These are phyloP conservation scores for Vulpes ferrilata DNA, from an alignment of 2,113 vertebrate genomes.

Conservation along the genomic window DNA sequence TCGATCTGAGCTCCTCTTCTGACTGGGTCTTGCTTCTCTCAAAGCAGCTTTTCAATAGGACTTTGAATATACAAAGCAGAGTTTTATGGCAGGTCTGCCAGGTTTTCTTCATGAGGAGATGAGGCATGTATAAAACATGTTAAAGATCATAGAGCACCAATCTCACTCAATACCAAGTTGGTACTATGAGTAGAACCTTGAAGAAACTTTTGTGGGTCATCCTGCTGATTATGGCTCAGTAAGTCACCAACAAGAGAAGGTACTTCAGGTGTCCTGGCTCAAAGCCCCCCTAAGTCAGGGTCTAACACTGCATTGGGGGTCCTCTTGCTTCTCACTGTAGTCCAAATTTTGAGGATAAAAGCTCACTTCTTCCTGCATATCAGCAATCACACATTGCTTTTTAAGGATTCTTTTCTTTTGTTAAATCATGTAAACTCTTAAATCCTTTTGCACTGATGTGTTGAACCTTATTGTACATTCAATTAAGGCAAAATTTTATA, in stretches of 20 bases:
- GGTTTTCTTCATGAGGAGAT: background rate
- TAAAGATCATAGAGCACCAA: background rate
- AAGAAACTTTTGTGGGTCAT: background rate
- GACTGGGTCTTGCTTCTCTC: background rate
- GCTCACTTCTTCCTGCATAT: background rate
- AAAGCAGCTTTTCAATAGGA: background rate
- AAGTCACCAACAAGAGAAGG: background rate
- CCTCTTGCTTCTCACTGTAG: background rate
- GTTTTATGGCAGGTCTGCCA: background rate
- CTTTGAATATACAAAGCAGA: background rate
- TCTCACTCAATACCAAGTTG: background rate
- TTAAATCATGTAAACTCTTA: slow-evolving; percentile 92
- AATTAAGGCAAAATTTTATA: slow-evolving; percentile 91
- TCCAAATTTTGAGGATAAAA: background rate
- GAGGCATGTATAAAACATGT: background rate
- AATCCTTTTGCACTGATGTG: slow-evolving; percentile 98
- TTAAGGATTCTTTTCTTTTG: slow-evolving; percentile 89
- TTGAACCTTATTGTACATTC: slow-evolving; percentile 92
- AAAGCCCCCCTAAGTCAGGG: background rate
- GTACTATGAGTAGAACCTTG: background rate
- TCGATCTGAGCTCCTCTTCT: background rate
- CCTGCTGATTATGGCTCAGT: background rate
- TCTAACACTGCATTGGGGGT: background rate
- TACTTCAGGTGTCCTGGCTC: background rate
- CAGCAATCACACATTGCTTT: slow-evolving; percentile 84